Conservation (phyloP, 1,140 invertebrate genomes). For the Diachasma alloeum region DNA sequence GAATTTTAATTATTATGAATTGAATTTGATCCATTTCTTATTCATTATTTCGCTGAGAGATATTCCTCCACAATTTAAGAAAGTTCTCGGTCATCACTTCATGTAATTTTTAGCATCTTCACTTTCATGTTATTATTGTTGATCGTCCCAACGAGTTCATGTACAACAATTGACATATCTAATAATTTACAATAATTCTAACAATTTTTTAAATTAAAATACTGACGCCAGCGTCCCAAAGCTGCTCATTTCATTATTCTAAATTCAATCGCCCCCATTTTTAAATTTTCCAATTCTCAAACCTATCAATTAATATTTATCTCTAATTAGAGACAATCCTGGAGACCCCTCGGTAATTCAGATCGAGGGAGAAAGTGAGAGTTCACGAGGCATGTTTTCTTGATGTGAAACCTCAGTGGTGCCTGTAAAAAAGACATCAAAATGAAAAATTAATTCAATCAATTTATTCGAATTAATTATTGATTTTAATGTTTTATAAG, state of each 20-base stretch:
- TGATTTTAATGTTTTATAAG: too few species aligned
- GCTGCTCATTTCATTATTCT: neutral
- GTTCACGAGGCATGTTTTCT: constrained; percentile 39
- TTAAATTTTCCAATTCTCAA: neutral
- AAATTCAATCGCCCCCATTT: neutral
- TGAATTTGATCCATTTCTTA: too few species aligned
- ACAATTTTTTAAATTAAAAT: neutral
- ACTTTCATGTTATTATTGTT: too few species aligned
- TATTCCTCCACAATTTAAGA: too few species aligned
- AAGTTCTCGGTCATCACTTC: too few species aligned
- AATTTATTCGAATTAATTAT: too few species aligned
- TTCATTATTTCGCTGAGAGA: too few species aligned
- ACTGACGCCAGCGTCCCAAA: neutral
- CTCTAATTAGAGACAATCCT: constrained; percentile 42
- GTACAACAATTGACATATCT: neutral
- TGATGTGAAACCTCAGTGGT: constrained; percentile 43
- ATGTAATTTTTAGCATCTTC: too few species aligned
- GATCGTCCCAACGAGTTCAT: too few species aligned
- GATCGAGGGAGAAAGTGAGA: constrained; percentile 40
- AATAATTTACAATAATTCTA: neutral
- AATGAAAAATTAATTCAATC: constrained; percentile 17
- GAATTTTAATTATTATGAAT: too few species aligned
- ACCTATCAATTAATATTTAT: constrained; percentile 21
- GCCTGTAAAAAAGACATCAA: constrained; percentile 32
- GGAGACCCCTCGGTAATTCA: constrained; percentile 38